Evolutionary conservation across 1,140 invertebrate species (phyloP).

Genomic region (Meloidogyne hapla): DNA sequence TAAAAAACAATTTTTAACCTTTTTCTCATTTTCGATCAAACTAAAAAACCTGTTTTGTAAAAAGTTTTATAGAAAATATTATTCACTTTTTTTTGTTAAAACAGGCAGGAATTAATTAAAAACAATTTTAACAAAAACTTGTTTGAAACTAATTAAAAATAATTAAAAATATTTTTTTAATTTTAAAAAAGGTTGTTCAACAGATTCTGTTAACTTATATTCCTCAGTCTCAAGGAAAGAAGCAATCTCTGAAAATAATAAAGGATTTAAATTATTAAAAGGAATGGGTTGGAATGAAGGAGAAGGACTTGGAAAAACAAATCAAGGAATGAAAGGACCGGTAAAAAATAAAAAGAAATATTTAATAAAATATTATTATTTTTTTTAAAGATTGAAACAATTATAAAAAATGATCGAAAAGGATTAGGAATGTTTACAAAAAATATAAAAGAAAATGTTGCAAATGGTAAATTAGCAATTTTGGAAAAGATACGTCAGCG

Average conservation of each 20-base stretch:
- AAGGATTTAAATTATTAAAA: conserved; percentile 36
- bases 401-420: conserved; percentile 13
- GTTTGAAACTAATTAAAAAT: background rate
- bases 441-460: background rate
- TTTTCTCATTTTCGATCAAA: too few species aligned
- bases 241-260: conserved; percentile 21
- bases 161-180: background rate
- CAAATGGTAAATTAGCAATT: conserved; percentile 9
- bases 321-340: conserved; percentile 34
- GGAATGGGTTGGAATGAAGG: conserved; percentile 41
- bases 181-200: background rate
- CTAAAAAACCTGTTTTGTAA: too few species aligned
- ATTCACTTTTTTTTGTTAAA: too few species aligned
- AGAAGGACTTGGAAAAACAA: conserved; percentile 35
- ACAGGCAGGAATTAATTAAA: too few species aligned
- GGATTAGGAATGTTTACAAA: conserved; percentile 15
- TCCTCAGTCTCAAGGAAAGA: background rate
- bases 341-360: conserved; percentile 23
- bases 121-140: background rate
- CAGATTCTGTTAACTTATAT: conserved; percentile 20
- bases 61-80: too few species aligned
- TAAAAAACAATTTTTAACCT: too few species aligned
- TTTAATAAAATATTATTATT: background rate
- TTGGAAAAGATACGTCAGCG: conserved; percentile 19
- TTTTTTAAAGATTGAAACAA: conserved; percentile 11